phyloP scores from a whole-genome alignment of 1,140 invertebrate genomes.

The Drosophila bocki region DNA sequence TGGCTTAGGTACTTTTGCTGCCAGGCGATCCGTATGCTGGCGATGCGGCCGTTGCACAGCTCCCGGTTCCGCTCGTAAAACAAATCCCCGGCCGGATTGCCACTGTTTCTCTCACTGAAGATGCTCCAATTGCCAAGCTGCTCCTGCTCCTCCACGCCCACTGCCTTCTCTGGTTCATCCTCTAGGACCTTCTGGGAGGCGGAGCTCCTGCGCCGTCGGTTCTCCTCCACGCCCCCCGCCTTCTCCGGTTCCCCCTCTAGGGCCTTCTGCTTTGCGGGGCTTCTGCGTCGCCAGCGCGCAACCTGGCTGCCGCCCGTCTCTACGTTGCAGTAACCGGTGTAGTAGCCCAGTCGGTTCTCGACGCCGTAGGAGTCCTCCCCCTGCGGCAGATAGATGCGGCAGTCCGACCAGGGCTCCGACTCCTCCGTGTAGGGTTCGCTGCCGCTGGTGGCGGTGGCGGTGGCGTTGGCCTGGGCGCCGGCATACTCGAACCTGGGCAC shows the following conservation, averaged over 20 bases:
- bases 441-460: not conserved
- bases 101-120: not conserved
- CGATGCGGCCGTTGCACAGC: slow-evolving; percentile 55
- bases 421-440: slow-evolving; percentile 1
- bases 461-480: slow-evolving; percentile 16
- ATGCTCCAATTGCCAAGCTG: slow-evolving; percentile 13
- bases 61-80: slow-evolving; percentile 53
- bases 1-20: slow-evolving; percentile 77
- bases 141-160: not conserved
- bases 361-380: slow-evolving; percentile 37
- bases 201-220: not conserved
- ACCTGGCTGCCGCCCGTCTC: not conserved
- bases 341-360: slow-evolving; percentile 36
- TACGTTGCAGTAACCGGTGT: slow-evolving; percentile 46
- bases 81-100: slow-evolving; percentile 5
- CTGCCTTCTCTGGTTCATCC: too few relatives aligned
- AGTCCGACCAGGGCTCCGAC: slow-evolving; percentile 40
- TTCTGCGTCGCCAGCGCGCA: not conserved
- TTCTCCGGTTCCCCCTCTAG: not conserved
- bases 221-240: not conserved
- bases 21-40: slow-evolving; percentile 66
- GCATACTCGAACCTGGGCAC: slow-evolving; percentile 72
- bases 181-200: not conserved
- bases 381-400: slow-evolving; percentile 51
- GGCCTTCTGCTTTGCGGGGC: not conserved